A percentile compares a stretch with the other conserved stretches of the same genome.
Conservation (phyloP, 2,888 invertebrate genomes). For the Hydropsyche betteni region DNA sequence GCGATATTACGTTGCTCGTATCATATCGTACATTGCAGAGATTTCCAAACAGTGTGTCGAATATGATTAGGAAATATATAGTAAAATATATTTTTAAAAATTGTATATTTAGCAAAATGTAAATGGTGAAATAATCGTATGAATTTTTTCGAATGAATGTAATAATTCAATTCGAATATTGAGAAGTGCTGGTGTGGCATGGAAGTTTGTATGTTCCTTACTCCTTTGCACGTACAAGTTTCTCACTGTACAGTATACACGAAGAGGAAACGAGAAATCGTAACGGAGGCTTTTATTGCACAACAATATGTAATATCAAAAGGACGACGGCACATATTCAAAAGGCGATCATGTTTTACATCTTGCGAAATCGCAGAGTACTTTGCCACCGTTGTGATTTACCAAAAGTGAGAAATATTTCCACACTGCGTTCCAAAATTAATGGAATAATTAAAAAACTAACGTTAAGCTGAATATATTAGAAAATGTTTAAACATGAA, state of each 20-base stretch:
- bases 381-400: too few species aligned
- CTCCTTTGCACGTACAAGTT: constrained; percentile 1
- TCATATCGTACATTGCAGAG: background rate
- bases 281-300: constrained; percentile 8
- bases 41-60: background rate
- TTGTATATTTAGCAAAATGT: too few species aligned
- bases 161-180: too few species aligned
- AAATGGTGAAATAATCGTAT: too few species aligned
- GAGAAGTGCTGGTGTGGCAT: too few species aligned
- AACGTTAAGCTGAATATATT: too few species aligned
- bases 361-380: background rate
- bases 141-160: too few species aligned
- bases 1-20: background rate
- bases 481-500: too few species aligned
- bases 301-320: constrained; percentile 13
- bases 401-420: background rate
- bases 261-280: background rate
- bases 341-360: constrained; percentile 20
- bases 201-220: background rate
- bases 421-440: background rate
- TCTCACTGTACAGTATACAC: background rate
- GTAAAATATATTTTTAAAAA: too few species aligned
- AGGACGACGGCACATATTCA: constrained; percentile 8
- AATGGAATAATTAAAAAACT: background rate
- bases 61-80: background rate